A percentile compares a stretch with the other conserved stretches of the same genome.
These are phyloP conservation scores for Metopia argyrocephala DNA, from an alignment of 2,888 invertebrate species.

Conservation along the genomic window DNA sequence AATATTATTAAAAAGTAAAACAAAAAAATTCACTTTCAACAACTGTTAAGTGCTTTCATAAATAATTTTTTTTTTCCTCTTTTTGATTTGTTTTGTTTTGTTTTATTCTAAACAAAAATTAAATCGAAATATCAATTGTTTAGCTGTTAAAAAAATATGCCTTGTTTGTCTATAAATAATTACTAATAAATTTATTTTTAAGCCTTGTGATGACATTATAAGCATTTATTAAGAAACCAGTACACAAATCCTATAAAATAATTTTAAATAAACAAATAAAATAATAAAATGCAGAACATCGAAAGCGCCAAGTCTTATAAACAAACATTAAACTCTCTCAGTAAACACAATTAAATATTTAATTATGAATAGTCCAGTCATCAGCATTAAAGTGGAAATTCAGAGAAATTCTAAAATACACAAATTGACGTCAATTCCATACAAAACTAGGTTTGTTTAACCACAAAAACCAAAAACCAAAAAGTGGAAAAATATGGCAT, in stretches of 20 bases:
- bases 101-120: background rate
- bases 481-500: background rate
- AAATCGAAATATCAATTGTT: background rate
- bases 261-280: background rate
- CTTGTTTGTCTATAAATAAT: background rate
- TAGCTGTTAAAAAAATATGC: too few species aligned
- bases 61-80: too few species aligned
- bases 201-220: conserved; percentile 4
- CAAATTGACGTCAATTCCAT: conserved; percentile 55
- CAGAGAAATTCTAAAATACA: conserved; percentile 50
- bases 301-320: conserved; percentile 5
- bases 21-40: too few species aligned
- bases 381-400: conserved; percentile 44
- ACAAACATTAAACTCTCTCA: background rate
- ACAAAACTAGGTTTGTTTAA: conserved; percentile 11
- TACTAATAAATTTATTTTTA: conserved; percentile 38
- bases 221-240: conserved; percentile 10
- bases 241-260: background rate
- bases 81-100: too few species aligned
- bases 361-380: conserved; percentile 13
- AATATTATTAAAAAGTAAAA: too few species aligned
- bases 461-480: conserved; percentile 12
- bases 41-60: too few species aligned
- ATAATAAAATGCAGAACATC: background rate
- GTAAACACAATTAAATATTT: background rate